Base-by-base conservation (phyloP, 2,797 vertebrate species). In the Lateolabrax maculatus region DNA sequence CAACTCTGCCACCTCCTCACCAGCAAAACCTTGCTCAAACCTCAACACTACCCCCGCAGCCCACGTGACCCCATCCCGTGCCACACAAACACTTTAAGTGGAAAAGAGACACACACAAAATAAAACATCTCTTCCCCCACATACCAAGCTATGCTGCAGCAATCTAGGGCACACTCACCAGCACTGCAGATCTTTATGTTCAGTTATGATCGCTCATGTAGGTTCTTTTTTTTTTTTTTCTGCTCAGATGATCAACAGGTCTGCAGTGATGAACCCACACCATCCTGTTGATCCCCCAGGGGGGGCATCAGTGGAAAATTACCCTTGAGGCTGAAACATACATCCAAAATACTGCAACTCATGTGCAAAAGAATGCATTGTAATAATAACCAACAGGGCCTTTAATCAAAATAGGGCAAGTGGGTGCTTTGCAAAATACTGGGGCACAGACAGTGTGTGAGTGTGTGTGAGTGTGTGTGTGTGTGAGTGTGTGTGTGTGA, bases 141-240 rank as follows among this genome's bases (percentile, higher is more conserved):
- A 73, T 65, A 62, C 25, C 6, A 55, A 36, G 53, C 29, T 46
- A 21, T 60, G 16, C 41, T 57, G 0, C 21, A 63, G 49, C 52
- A 84, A 94, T 90, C 83, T 94, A 90, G 92, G 91, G 77, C 92
- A 87, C 64, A 80, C 37, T 86, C 68, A 78, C 27, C 86, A 85
- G 77, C 88, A 89, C 70, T 90, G 82, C 87, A 86, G 88, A 87
- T 66, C 19, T 67, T 21, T 44, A 52, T 36, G 23, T 46, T n/a
- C n/a, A 70, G 53, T 39, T 65, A 39, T 15, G 55, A 25, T 11
- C 53, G 46, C 5, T 16, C 2, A 34, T 36, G 12, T 49, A 78
- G 16, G n/a, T n/a, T n/a, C n/a, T n/a, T n/a, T n/a, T n/a, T 61
- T 34, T 51, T 49, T 29, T 18, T 11, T 55, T 21, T 19, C 21